Evolutionary conservation across 2,797 vertebrate species (phyloP).

Genomic region (Bucorvus abyssinicus): DNA sequence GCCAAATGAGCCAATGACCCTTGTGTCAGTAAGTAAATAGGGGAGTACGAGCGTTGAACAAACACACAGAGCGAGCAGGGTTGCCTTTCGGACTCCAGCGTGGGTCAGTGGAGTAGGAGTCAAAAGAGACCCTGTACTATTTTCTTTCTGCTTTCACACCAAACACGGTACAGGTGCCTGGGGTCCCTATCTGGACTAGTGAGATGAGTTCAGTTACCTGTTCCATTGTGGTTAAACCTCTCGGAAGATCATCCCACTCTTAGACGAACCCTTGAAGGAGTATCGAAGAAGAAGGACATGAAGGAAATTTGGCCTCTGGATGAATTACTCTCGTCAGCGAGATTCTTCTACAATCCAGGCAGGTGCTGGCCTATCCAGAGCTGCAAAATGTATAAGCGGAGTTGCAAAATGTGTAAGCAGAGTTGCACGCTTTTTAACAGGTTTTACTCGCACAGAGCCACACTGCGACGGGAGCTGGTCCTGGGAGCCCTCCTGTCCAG

Average conservation of each 20-base stretch:
- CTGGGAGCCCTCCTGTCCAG: neutral
- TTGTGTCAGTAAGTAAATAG: constrained; percentile 38
- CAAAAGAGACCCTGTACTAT: neutral
- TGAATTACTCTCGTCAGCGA: neutral
- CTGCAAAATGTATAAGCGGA: neutral
- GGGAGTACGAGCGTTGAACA: constrained; percentile 50
- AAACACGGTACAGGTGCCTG: neutral
- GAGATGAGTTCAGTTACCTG: neutral
- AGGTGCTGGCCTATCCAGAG: neutral
- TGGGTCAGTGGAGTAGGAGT: neutral
- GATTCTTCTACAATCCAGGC: neutral
- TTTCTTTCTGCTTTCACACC: neutral
- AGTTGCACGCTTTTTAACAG: neutral
- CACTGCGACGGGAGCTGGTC: neutral
- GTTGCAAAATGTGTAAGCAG: neutral
- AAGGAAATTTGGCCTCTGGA: neutral
- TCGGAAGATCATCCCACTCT: accelerated
- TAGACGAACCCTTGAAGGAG: neutral
- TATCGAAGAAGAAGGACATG: neutral
- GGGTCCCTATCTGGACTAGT: neutral
- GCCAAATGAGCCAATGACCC: constrained; percentile 55
- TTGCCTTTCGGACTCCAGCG: constrained; percentile 31
- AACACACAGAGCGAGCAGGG: constrained; percentile 38
- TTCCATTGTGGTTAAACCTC: neutral
- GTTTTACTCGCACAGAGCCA: neutral